Conservation (phyloP, 2,797 vertebrate species). For the Rhinichthys osculus region DNA sequence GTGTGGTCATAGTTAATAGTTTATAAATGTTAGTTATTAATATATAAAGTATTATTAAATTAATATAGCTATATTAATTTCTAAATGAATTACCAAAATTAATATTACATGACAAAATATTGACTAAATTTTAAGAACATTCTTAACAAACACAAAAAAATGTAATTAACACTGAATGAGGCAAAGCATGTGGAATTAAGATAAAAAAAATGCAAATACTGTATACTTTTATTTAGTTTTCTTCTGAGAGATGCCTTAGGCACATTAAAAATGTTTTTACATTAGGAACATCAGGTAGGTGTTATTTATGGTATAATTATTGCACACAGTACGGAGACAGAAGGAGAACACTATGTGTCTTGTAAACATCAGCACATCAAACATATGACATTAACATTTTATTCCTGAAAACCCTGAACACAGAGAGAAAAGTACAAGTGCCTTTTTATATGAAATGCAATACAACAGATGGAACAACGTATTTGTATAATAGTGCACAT, state of each 20-base stretch:
- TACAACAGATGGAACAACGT: constrained; percentile 3
- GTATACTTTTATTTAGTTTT: too few species aligned
- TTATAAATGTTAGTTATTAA: too few species aligned
- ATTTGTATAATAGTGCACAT: constrained; percentile 13
- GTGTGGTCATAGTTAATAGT: too few species aligned
- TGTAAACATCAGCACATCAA: constrained; percentile 36
- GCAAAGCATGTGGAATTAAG: background rate
- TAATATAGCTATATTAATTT: too few species aligned
- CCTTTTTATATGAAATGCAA: constrained; percentile 18
- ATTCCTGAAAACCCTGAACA: background rate
- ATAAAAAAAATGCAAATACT: too few species aligned
- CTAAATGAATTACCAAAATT: background rate
- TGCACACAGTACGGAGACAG: background rate
- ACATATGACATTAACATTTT: constrained; percentile 35
- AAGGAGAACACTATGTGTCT: constrained; percentile 6
- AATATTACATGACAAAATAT: background rate
- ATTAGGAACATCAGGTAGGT: background rate
- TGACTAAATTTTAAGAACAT: background rate
- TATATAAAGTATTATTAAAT: too few species aligned
- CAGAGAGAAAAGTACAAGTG: background rate
- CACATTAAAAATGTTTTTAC: too few species aligned
- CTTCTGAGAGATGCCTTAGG: too few species aligned
- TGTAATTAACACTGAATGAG: too few species aligned
- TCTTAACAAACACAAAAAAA: too few species aligned
- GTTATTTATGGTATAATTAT: constrained; percentile 16